Base-by-base conservation (phyloP, 2,797 vertebrate species). In the Poecilia velifera region DNA sequence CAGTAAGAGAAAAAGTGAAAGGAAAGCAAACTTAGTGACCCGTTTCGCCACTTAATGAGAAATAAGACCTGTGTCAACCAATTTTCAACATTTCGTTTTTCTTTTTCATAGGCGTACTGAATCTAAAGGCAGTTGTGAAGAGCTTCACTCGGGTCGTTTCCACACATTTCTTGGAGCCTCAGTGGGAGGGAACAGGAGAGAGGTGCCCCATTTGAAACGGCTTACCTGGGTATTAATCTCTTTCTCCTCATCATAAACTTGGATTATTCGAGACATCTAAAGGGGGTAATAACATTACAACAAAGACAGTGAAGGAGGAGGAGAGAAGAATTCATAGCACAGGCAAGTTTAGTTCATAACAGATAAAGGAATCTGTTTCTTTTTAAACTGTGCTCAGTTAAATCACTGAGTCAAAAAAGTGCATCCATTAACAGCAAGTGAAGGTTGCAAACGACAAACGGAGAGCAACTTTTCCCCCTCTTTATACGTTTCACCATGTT, bases 181-280 rank as follows among this genome's bases (percentile, higher is more conserved):
- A 94, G 93, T 96, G 97, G 96, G 97, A 96, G 95, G 82, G 81
- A 80, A 84, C 88, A 92, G 86, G 85, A 92, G 86, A 92, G 87
- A 86, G 87, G 80, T 84, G 81, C 92, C 97, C 97, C 95, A 95
- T 96, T 96, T 95, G 95, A 97, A 95, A 95, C 93, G 73, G 96
- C 98, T 99, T 99, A 99, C 98, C 98, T 99, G 97, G 92, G 97
- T 97, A 98, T 99, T 99, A 99, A 98, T 98, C 96, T 98, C 97
- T 98, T 98, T 98, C 98, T 98, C 98, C 96, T 99, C 98, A 99
- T 98, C 98, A 99, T 99, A 99, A 97, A 99, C 98, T 97, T 99
- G 98, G 98, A 99, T 98, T 98, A 99, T 98, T 98, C 97, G 98
- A 97, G 98, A 99, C 98, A 99, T 99, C 98, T 99, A 98, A 99